A percentile compares a stretch with the other conserved stretches of the same genome.
Evolutionary conservation across 2,888 invertebrate species (phyloP).

Genomic region (Uloborus plumipes): DNA sequence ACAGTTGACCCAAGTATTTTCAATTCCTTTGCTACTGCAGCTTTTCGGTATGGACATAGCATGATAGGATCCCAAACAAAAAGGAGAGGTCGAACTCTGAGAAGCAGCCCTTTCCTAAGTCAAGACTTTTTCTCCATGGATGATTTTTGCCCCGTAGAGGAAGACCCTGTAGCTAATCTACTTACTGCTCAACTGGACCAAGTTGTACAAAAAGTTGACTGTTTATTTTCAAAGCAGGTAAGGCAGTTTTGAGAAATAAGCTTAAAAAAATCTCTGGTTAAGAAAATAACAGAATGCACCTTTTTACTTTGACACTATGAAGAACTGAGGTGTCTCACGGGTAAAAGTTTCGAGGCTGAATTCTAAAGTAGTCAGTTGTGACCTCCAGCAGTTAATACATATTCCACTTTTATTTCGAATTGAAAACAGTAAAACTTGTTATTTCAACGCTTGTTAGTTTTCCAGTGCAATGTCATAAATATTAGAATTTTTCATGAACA

Average conservation of each 20-base stretch:
- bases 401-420: too few species aligned
- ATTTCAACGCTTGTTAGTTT: too few species aligned
- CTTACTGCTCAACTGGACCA: conserved; percentile 93
- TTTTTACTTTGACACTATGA: too few species aligned
- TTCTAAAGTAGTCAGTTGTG: too few species aligned
- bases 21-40: conserved; percentile 89
- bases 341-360: too few species aligned
- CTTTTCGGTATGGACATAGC: conserved; percentile 92
- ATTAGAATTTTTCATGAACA: too few species aligned
- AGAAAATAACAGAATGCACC: too few species aligned
- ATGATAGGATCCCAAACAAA: conserved; percentile 78
- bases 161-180: conserved; percentile 90
- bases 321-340: too few species aligned
- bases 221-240: conserved; percentile 84
- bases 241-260: not conserved
- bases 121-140: conserved; percentile 77
- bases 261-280: not conserved
- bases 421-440: too few species aligned
- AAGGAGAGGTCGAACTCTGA: conserved; percentile 69
- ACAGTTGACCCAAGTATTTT: conserved; percentile 89
- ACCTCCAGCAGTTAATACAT: too few species aligned
- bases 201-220: conserved; percentile 94
- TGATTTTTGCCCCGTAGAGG: conserved; percentile 82
- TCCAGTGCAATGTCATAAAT: too few species aligned
- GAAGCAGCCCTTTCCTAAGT: conserved; percentile 80